phyloP scores from a whole-genome alignment of 23 tunicate species.

The Aplidium turbinatum region DNA sequence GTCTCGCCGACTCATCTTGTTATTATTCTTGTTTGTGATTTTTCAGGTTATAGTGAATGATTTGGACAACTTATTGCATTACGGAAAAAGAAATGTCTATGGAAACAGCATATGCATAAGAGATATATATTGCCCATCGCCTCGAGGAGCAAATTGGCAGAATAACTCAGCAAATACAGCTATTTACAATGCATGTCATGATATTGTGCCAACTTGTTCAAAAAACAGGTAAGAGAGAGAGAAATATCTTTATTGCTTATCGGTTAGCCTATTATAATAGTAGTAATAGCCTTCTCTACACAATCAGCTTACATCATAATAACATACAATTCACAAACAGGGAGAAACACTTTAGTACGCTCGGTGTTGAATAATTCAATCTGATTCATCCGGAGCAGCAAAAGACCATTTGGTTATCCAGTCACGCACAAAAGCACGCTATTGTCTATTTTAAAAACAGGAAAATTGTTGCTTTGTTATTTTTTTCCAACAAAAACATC shows the following conservation, averaged over 20 bases:
- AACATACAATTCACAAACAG: no score
- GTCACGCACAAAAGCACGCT: no score
- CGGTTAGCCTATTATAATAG: not conserved
- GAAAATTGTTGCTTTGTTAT: no score
- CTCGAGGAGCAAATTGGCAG: constrained; percentile 25
- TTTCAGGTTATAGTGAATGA: constrained; percentile 32
- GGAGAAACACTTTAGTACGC: no score
- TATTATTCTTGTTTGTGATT: no score
- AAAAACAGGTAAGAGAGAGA: constrained; percentile 14
- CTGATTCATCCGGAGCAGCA: no score
- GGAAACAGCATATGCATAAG: constrained; percentile 34
- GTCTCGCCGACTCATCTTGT: no score
- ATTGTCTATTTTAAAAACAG: no score
- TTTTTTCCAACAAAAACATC: no score
- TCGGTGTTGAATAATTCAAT: constrained; percentile 1
- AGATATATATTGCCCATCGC: constrained; percentile 26
- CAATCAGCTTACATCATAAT: no score
- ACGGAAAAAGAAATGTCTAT: constrained; percentile 37
- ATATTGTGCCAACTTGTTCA: constrained; percentile 22
- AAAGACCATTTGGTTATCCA: no score
- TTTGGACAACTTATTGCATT: constrained; percentile 15
- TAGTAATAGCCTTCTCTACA: no score
- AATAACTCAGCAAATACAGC: constrained; percentile 36
- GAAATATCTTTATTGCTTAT: not conserved
- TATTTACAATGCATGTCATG: constrained; percentile 28